These are phyloP conservation scores for Melitaea cinxia DNA, from an alignment of 1,140 invertebrate genomes.

Conservation along the genomic window DNA sequence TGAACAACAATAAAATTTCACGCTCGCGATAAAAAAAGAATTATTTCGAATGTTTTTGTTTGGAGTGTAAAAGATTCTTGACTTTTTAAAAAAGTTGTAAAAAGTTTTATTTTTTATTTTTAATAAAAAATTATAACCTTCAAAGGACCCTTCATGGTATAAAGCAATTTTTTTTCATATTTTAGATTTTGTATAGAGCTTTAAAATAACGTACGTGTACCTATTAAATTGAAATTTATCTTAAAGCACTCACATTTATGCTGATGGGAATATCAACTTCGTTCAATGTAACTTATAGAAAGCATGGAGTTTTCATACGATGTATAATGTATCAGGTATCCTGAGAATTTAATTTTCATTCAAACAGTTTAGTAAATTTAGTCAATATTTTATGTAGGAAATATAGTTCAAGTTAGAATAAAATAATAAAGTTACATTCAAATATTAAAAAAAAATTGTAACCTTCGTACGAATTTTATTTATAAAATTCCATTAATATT, in stretches of 20 bases:
- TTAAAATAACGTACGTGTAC: constrained; percentile 12
- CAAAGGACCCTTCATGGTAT: constrained; percentile 15
- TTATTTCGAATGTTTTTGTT: constrained; percentile 43
- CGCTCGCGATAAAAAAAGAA: constrained; percentile 39
- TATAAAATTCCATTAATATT: no score
- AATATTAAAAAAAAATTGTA: no score
- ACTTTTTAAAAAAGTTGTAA: constrained; percentile 23
- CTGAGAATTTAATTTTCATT: constrained; percentile 5
- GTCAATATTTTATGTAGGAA: neutral
- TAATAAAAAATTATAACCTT: constrained; percentile 12
- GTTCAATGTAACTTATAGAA: constrained; percentile 26
- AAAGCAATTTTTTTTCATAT: constrained; percentile 19
- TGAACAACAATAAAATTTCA: constrained; percentile 47
- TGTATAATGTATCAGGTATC: neutral
- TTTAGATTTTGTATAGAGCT: constrained; percentile 18
- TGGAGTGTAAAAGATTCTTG: constrained; percentile 21
- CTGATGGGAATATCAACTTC: constrained; percentile 21
- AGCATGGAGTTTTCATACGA: constrained; percentile 19
- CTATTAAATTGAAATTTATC: constrained; percentile 27
- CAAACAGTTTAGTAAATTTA: neutral
- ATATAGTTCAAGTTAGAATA: neutral
- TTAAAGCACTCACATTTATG: constrained; percentile 22
- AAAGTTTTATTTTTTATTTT: constrained; percentile 18
- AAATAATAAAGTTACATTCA: neutral
- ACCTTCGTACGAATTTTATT: no score